phyloP scores from a whole-genome alignment of 2,888 invertebrate species.

The Busseola fusca region DNA sequence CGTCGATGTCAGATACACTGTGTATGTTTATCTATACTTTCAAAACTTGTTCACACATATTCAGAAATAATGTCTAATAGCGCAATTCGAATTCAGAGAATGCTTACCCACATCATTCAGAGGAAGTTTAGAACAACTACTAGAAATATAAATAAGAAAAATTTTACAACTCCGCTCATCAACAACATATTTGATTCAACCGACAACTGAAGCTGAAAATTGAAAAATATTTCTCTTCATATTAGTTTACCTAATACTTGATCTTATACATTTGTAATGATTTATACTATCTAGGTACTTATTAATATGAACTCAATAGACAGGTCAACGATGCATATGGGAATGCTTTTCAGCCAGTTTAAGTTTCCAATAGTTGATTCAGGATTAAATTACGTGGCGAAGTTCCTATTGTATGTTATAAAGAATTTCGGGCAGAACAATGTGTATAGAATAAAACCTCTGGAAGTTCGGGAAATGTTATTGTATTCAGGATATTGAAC shows the following conservation, averaged over 20 bases:
- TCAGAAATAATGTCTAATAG: background rate
- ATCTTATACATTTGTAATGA: background rate
- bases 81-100: background rate
- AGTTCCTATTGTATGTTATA: no score
- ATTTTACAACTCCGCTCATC: background rate
- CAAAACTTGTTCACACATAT: no score
- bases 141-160: background rate
- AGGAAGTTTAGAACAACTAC: background rate
- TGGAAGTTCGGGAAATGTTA: background rate
- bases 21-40: no score
- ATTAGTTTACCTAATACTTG: slow-evolving; percentile 4
- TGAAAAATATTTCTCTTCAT: background rate
- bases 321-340: background rate
- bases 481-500: slow-evolving; percentile 37
- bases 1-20: no score
- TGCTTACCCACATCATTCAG: background rate
- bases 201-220: background rate
- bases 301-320: slow-evolving; percentile 2
- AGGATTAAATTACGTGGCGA: no score
- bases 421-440: no score
- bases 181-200: slow-evolving; percentile 3
- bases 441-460: no score
- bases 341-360: slow-evolving; percentile 7
- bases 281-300: no score
- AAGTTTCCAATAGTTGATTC: background rate